Percentiles rank a stretch among this genome's conserved stretches.
Evolutionary conservation across 2,888 invertebrate genomes (phyloP).

Genomic region (Stratiomys singularior): DNA sequence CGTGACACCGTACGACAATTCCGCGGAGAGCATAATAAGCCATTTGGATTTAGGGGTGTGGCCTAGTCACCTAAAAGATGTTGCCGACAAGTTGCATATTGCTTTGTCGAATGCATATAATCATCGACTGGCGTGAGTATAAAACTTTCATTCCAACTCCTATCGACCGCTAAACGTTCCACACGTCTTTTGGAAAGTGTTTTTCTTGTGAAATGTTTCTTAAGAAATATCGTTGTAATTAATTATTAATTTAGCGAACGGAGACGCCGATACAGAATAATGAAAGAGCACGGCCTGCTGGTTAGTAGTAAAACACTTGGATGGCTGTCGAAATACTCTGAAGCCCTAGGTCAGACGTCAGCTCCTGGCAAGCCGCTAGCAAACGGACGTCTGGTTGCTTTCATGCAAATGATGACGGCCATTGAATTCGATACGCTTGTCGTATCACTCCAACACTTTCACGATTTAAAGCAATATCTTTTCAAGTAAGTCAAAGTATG

Average conservation of each 20-base stretch:
- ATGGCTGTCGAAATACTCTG: constrained; percentile 77
- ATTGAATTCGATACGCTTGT: constrained; percentile 80
- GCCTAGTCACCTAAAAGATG: constrained; percentile 59
- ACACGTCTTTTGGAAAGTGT: too few species aligned
- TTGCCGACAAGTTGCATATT: constrained; percentile 74
- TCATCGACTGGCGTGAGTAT: constrained; percentile 70
- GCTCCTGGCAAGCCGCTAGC: constrained; percentile 61
- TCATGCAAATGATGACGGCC: constrained; percentile 80
- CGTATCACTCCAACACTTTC: constrained; percentile 78
- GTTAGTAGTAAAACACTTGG: constrained; percentile 75
- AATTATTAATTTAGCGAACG: constrained; percentile 69
- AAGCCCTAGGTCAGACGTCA: constrained; percentile 69
- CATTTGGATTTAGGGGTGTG: constrained; percentile 62
- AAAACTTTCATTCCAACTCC: not conserved
- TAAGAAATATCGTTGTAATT: not conserved
- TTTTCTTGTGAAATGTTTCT: too few species aligned
- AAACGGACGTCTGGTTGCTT: constrained; percentile 69
- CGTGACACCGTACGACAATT: constrained; percentile 83
- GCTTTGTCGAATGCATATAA: constrained; percentile 80
- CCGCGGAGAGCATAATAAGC: constrained; percentile 78
- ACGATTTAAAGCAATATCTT: constrained; percentile 74
- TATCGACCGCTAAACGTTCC: not conserved
- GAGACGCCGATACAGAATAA: constrained; percentile 75
- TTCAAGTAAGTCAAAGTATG: constrained; percentile 63
- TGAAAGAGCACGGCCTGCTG: constrained; percentile 83